Evolutionary conservation across 2,797 vertebrate genomes (phyloP), one percentile per base, ranked within the genome.

Genomic region (Leptodactylus fallax): DNA sequence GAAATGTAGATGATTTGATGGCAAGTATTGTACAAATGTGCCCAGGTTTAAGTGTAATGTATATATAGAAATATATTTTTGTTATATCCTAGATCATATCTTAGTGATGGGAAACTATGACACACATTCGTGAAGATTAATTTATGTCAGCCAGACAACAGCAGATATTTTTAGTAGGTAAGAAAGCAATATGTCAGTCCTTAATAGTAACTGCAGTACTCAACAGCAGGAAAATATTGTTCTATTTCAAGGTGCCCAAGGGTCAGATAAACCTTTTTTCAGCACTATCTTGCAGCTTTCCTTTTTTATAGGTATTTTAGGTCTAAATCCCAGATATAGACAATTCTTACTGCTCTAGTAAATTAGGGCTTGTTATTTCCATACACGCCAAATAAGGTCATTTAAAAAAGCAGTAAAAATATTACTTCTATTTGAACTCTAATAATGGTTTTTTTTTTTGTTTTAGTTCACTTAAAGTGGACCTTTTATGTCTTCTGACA

Each of bases 211-310:
- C 71, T 21, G 36, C 71, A 72, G 36, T 72, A 72, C 45, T 72
- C 71, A 72, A 72, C 45, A 49, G 45, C 71, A 72, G 71, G 45
- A 21, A 72, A 72, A 72, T 69, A 72, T 72, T 72, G 71, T 21
- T 72, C 36, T 72, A 72, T 21, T 72, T 72, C 71, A 47, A 72
- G 17, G 71, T 72, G 36, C 71, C 71, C 36, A 19, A 49, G 36
- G 45, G 71, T 72, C 17, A 72, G 71, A 47, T 72, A 72, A 72
- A 72, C 36, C 45, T 36, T 8, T 72, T 36, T 49, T 47, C 36
- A 72, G 47, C 71, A 49, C 16, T 21, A 72, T 72, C 47, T 72
- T 72, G 71, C 17, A 0, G 36, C 36, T 72, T 49, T 47, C 16
- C 67, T 71, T 72, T 63, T 69, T 72, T 47, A 72, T 72, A 45